Base-by-base conservation (phyloP, 2,888 invertebrate species). In the Callimorpha dominula region DNA sequence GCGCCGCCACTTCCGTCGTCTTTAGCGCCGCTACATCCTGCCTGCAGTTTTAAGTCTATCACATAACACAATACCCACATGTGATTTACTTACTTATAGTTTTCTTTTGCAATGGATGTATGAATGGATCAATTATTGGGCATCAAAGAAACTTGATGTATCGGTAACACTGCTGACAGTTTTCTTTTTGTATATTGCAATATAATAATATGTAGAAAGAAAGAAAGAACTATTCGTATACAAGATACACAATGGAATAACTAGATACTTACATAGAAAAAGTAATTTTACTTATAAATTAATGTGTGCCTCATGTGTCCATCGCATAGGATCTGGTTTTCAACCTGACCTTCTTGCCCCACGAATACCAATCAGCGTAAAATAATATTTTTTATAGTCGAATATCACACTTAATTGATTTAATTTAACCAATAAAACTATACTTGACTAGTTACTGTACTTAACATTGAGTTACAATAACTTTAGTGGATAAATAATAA, bases 11-110 rank as follows among this genome's bases (percentile, higher is more conserved):
- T 93, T 94, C 94, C 95, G 94, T 88, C 88, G 85, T 85, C 87
- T 86, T 89, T 89, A 93, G 93, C 94, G 94, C 93, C 94, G 90
- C 87, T 87, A 92, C 92, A 92, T 95, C 94, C 94, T 94, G 94
- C 88, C 89, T 86, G 85, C 84, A 86, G 85, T 82, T 87, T 87
- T 82, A 88, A 86, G 85, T 86, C 81, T 78, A 80, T 76, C 80
- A 74, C 80, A 79, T 78, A 71, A 74, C 70, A 73, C 71, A 69
- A 73, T 78, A 72, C 69, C 66, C 71, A 72, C 76, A 75, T 71
- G 68, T 73, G 68, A 78, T 78, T 77, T 77, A 84, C 76, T 81
- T 78, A 72, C 73, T 74, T 77, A 65, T 40, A 40, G 65, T 20
- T 66, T 57, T 50, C 42, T 72, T 64, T 64, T 64, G 52, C 57